Percentiles rank a stretch among this genome's conserved stretches.
Conservation (phyloP, 2,113 vertebrate genomes). For the Choloepus hoffmanni region DNA sequence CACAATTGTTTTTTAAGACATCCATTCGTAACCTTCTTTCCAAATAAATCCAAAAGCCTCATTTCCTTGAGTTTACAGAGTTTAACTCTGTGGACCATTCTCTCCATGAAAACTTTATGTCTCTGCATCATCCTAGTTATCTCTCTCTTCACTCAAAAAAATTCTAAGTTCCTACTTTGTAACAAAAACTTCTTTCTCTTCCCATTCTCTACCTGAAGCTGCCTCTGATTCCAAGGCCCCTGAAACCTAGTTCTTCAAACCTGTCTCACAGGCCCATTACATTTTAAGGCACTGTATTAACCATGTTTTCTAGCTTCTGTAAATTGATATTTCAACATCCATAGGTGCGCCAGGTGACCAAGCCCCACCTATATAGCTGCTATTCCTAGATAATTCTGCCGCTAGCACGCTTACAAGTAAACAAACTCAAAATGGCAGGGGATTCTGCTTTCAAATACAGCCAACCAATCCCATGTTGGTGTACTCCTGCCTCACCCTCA, state of each 20-base stretch:
- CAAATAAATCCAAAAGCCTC: not conserved
- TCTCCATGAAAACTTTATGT: not conserved
- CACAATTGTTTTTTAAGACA: not conserved
- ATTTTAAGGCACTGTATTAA: not conserved
- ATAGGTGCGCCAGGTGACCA: too few relatives aligned
- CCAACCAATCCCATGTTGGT: too few relatives aligned
- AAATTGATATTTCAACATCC: too few relatives aligned
- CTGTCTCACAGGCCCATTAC: not conserved
- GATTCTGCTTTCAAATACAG: too few relatives aligned
- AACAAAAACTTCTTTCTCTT: not conserved
- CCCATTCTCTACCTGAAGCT: not conserved
- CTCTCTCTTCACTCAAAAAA: constrained; percentile 38
- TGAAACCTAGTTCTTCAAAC: not conserved
- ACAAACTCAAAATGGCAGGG: too few relatives aligned
- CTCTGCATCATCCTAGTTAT: not conserved
- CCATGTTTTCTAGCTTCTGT: too few relatives aligned
- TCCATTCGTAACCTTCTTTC: not conserved
- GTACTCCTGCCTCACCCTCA: too few relatives aligned
- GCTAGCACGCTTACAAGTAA: too few relatives aligned
- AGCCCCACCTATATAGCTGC: too few relatives aligned
- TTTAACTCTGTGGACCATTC: not conserved
- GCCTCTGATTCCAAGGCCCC: not conserved
- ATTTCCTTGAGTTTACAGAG: not conserved
- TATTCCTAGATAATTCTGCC: too few relatives aligned
- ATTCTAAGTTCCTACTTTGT: not conserved